These are phyloP conservation scores for Capra hircus DNA, from an alignment of 2,113 vertebrate genomes.

Conservation along the genomic window DNA sequence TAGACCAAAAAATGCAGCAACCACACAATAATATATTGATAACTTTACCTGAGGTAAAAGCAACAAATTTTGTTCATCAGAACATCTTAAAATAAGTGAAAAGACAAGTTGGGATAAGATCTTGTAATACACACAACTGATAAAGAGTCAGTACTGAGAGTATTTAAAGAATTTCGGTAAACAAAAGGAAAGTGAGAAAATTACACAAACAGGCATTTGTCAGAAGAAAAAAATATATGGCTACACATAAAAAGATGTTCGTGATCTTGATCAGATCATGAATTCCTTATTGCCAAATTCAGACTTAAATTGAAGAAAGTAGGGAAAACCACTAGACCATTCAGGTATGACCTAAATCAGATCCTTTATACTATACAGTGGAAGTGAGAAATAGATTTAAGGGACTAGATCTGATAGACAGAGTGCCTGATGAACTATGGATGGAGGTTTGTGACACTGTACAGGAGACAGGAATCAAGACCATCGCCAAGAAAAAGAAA, in stretches of 20 bases:
- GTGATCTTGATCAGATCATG: not conserved
- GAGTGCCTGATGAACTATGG: too few relatives aligned
- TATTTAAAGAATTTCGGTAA: constrained; percentile 15
- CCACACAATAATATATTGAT: constrained; percentile 36
- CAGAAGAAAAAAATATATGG: not conserved
- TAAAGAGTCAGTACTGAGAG: not conserved
- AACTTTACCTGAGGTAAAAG: constrained; percentile 28
- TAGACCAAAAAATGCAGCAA: not conserved
- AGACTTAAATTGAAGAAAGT: too few relatives aligned
- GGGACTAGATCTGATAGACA: too few relatives aligned
- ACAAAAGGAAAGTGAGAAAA: not conserved
- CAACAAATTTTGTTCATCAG: not conserved
- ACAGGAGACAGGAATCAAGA: too few relatives aligned
- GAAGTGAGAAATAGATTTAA: too few relatives aligned
- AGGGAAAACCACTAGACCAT: too few relatives aligned
- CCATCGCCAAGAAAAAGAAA: too few relatives aligned
- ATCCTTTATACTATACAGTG: too few relatives aligned
- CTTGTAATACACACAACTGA: not conserved
- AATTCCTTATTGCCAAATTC: too few relatives aligned
- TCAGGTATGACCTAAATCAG: too few relatives aligned
- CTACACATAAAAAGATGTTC: not conserved
- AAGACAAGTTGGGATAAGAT: not conserved
- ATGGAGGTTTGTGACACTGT: too few relatives aligned
- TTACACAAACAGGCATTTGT: not conserved
- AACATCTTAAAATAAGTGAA: constrained; percentile 30